Evolutionary conservation across 2,113 vertebrate genomes (phyloP).

Genomic region (Semnopithecus entellus): DNA sequence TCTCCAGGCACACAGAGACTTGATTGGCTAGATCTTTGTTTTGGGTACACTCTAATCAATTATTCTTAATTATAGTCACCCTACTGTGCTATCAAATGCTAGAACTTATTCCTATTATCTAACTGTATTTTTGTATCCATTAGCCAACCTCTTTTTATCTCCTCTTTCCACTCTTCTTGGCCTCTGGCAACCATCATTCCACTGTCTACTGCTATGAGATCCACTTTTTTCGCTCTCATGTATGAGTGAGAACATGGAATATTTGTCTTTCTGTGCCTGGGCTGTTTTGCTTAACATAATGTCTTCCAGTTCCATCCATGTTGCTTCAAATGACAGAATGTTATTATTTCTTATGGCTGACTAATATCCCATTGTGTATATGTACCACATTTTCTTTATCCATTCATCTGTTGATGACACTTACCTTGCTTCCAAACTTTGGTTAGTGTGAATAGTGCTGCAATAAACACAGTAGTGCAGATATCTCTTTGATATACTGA

Average conservation of each 20-base stretch:
- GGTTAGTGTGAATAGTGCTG: neutral
- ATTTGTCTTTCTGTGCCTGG: neutral
- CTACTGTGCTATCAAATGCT: neutral
- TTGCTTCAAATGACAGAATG: neutral
- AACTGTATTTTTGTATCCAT: neutral
- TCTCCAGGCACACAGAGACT: conserved; percentile 93
- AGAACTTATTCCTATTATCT: neutral
- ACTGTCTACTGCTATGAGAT: neutral
- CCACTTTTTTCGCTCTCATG: neutral
- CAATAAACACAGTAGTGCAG: neutral
- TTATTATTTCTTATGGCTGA: neutral
- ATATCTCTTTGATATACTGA: neutral
- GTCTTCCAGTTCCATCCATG: neutral
- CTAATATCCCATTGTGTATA: neutral
- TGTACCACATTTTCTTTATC: neutral
- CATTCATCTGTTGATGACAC: neutral
- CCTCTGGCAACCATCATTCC: neutral
- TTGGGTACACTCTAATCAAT: conserved; percentile 82
- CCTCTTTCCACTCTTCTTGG: neutral
- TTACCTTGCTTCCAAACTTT: neutral
- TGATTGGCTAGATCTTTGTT: conserved; percentile 90
- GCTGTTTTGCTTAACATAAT: neutral
- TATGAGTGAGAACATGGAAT: neutral
- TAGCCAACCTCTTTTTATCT: neutral
- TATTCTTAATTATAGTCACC: neutral